These are phyloP conservation scores for Diaperis boleti DNA, from an alignment of 2,888 invertebrate species.

Conservation along the genomic window DNA sequence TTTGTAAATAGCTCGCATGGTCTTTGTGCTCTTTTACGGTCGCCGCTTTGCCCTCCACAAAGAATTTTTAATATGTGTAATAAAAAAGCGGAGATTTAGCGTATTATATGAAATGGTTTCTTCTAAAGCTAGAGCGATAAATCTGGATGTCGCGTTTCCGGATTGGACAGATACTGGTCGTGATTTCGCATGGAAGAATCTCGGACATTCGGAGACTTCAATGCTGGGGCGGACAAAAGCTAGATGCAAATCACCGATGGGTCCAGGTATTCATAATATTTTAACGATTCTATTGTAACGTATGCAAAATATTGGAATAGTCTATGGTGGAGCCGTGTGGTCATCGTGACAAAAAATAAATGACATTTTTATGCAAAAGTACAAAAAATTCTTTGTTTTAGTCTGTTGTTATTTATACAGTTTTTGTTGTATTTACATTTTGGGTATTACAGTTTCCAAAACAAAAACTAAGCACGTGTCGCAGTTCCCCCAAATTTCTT, in stretches of 20 bases:
- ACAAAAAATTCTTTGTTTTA: too few species aligned
- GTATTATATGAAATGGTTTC: slow-evolving; percentile 22
- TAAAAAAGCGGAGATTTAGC: slow-evolving; percentile 31
- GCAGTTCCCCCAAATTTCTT: neutral
- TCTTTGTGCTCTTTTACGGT: slow-evolving; percentile 21
- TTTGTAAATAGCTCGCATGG: slow-evolving; percentile 37
- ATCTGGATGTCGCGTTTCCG: slow-evolving; percentile 25
- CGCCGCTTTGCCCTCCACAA: slow-evolving; percentile 33
- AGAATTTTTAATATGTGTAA: slow-evolving; percentile 32
- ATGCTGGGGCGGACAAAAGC: neutral
- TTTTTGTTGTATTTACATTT: too few species aligned
- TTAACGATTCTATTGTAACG: neutral
- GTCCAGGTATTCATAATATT: neutral
- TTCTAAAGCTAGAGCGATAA: slow-evolving; percentile 21
- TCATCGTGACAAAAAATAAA: neutral
- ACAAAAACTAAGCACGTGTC: slow-evolving; percentile 5
- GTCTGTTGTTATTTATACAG: too few species aligned
- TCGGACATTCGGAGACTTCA: slow-evolving; percentile 5
- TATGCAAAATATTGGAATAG: neutral
- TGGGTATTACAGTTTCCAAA: too few species aligned
- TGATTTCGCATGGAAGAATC: neutral
- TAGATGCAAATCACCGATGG: neutral
- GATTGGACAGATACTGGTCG: slow-evolving; percentile 9
- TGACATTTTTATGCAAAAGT: neutral
- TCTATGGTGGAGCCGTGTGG: neutral